Conservation (phyloP, 2,797 vertebrate species). For the Vipera latastei region DNA sequence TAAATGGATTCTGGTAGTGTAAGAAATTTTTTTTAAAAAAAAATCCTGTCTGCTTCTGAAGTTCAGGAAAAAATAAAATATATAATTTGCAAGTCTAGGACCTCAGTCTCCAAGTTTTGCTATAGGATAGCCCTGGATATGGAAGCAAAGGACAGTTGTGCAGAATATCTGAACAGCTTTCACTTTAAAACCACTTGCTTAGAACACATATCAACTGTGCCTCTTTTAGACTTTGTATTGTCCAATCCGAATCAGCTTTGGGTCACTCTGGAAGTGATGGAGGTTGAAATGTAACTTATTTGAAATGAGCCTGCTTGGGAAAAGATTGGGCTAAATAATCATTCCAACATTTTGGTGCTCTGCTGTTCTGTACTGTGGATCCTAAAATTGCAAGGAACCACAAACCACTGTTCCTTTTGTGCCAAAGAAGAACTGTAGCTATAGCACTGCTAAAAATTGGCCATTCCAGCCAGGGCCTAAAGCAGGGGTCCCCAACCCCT, state of each 20-base stretch:
- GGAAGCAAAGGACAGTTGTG: background rate
- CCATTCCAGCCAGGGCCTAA: background rate
- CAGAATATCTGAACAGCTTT: background rate
- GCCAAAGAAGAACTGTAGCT: background rate
- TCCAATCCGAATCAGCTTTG: background rate
- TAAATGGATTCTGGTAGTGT: constrained; percentile 37
- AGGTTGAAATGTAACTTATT: background rate
- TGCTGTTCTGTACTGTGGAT: background rate
- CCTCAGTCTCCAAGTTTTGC: background rate
- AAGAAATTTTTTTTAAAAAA: background rate
- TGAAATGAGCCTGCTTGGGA: background rate
- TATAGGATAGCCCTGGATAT: background rate
- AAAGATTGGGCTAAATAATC: background rate
- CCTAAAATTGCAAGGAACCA: background rate
- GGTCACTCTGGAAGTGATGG: background rate
- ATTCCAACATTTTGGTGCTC: background rate
- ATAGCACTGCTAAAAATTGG: background rate
- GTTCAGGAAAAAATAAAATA: constrained; percentile 30
- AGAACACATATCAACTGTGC: background rate
- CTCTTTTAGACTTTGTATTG: background rate
- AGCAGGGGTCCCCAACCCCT: too few species aligned
- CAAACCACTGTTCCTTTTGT: background rate
- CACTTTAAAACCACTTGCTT: background rate
- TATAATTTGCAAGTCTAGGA: constrained; percentile 17
- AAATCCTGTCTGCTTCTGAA: constrained; percentile 45